Evolutionary conservation across 2,888 invertebrate species (phyloP), one percentile per base, ranked within the genome.

Genomic region (Marronus borbonicus): DNA sequence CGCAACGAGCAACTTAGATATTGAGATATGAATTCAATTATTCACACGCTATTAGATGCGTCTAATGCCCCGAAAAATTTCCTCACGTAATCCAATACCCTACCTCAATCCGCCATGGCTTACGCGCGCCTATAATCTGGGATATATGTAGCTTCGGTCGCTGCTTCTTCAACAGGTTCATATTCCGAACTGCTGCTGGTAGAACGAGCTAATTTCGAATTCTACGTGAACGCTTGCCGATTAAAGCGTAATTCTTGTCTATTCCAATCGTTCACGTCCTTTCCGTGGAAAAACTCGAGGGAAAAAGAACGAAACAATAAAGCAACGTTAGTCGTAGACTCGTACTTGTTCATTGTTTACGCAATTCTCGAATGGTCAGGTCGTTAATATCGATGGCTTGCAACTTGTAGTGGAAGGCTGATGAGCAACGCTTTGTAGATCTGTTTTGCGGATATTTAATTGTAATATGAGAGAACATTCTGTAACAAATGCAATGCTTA

Each of bases 241-340:
- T 55, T 55, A 55, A 55, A 17, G 55, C 55, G 20, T 55, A 55
- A 55, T 55, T n/a, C 55, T 20, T 55, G 20, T n/a, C 20, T 55
- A 55, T 55, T 55, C 55, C 55, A 20, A 55, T 55, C 55, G 55
- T 55, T 55, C 55, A 55, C 55, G 55, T 55, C 17, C 55, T 55
- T 55, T 55, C 55, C 20, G 55, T 55, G n/a, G 55, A 55, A 55
- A n/a, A 12, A 44, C 44, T 36, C 12, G 3, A 55, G 14, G 8
- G 20, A 55, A 55, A 55, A 55, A 55, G 55, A 55, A 20, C 8
- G 44, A 44, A 44, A 55, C 55, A 17, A 55, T 55, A 55, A 55
- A n/a, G 17, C 17, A 20, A 14, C n/a, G 14, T 55, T 55, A 55
- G 44, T 8, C 44, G 44, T 1, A 55, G 20, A 55, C 12, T 44